Conservation (phyloP, 2,113 vertebrate species). For the Onychostruthus taczanowskii region DNA sequence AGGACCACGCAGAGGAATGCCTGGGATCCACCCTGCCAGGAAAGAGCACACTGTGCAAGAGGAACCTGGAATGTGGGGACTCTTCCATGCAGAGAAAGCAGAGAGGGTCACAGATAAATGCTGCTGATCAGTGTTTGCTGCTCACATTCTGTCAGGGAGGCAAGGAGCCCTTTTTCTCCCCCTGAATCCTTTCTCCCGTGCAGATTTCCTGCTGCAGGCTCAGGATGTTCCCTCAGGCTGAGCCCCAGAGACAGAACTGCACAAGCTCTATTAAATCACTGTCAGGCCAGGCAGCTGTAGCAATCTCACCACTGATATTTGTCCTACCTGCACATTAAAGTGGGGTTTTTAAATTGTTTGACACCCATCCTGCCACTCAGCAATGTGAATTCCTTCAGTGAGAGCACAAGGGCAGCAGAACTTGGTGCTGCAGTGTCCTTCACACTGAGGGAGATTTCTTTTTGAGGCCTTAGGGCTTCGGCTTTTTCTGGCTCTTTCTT, state of each 20-base stretch:
- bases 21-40: not conserved
- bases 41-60: not conserved
- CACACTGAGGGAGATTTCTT: not conserved
- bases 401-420: not conserved
- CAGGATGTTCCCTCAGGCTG: not conserved
- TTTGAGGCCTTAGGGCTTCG: not conserved
- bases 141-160: not conserved
- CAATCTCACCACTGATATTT: not conserved
- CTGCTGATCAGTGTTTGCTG: not conserved
- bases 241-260: not conserved
- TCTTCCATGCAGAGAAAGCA: not conserved
- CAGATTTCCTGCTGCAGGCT: not conserved
- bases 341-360: not conserved
- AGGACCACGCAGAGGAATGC: not conserved
- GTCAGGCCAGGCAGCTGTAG: not conserved
- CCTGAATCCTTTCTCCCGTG: not conserved
- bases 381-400: not conserved
- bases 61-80: not conserved
- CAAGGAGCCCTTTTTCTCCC: not conserved
- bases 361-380: rapidly evolving
- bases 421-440: not conserved
- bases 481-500: not conserved
- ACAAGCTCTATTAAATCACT: not conserved
- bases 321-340: not conserved
- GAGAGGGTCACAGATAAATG: not conserved